These are phyloP conservation scores for Pleuronectes platessa DNA, from an alignment of 2,113 vertebrate genomes.

Conservation along the genomic window DNA sequence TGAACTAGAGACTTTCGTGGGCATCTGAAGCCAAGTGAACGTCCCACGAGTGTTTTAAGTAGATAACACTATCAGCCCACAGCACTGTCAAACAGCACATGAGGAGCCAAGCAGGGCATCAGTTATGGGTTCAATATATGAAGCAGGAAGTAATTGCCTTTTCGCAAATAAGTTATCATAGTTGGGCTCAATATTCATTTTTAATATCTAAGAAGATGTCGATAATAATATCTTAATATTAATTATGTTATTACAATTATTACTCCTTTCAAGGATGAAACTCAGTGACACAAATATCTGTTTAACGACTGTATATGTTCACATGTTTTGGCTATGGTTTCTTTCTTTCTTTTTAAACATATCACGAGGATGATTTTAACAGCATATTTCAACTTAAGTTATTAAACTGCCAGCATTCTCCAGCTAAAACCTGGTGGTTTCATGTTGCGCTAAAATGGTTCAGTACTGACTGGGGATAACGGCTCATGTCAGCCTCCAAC, in stretches of 20 bases:
- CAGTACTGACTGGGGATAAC: not conserved
- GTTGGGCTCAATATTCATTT: not conserved
- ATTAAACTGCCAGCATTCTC: not conserved
- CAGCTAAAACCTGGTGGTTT: constrained; percentile 7
- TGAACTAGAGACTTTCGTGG: not conserved
- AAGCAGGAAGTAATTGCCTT: not conserved
- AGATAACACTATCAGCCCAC: constrained; percentile 56
- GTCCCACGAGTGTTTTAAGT: constrained; percentile 17
- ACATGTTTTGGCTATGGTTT: not conserved
- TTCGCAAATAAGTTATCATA: not conserved
- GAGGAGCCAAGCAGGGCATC: constrained; percentile 3
- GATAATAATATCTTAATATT: too few relatives aligned
- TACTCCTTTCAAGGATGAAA: not conserved
- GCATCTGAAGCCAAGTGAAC: too few relatives aligned
- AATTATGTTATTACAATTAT: not conserved
- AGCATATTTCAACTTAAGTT: not conserved
- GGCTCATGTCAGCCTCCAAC: too few relatives aligned
- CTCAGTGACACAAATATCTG: not conserved
- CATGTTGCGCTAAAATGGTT: not conserved
- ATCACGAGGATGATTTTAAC: not conserved
- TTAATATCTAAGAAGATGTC: too few relatives aligned
- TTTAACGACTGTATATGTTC: not conserved
- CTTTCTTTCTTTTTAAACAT: not conserved
- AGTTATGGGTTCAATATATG: constrained; percentile 2
- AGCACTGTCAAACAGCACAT: constrained; percentile 13